These are phyloP conservation scores for Sarcophaga peregrina DNA, from an alignment of 1,140 invertebrate species.

Conservation along the genomic window DNA sequence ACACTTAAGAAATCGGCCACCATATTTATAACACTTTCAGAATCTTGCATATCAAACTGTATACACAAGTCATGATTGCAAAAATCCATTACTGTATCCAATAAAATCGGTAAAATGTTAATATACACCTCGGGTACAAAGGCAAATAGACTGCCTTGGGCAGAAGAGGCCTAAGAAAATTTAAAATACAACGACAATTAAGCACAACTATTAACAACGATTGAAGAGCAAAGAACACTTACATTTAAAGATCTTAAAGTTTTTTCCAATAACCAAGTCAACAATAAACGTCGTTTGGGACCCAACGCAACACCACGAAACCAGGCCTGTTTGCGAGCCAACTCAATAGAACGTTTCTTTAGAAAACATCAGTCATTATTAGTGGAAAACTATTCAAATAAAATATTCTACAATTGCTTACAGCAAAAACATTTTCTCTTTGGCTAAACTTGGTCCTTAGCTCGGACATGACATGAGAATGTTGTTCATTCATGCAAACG, in stretches of 20 bases:
- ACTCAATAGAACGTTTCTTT: constrained; percentile 63
- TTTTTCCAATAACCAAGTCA: constrained; percentile 72
- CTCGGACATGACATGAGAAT: constrained; percentile 59
- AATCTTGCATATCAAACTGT: constrained; percentile 56
- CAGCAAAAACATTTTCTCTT: constrained; percentile 64
- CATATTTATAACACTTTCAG: constrained; percentile 69
- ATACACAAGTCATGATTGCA: constrained; percentile 59
- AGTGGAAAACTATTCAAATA: not conserved
- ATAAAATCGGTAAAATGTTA: constrained; percentile 61
- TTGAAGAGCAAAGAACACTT: not conserved
- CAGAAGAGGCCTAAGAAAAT: constrained; percentile 62
- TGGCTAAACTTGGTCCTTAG: constrained; percentile 59
- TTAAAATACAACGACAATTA: not conserved
- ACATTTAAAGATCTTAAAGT: constrained; percentile 69
- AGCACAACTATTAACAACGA: constrained; percentile 44
- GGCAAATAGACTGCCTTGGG: constrained; percentile 76
- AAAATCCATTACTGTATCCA: constrained; percentile 77
- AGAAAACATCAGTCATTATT: constrained; percentile 32
- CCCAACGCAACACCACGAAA: constrained; percentile 61
- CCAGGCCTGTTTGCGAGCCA: constrained; percentile 64
- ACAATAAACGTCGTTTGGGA: constrained; percentile 49
- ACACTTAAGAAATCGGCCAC: constrained; percentile 79
- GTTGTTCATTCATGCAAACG: constrained; percentile 62
- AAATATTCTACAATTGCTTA: constrained; percentile 46
- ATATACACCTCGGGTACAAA: constrained; percentile 88